Conservation (phyloP, 2,797 vertebrate species). For the Gadopsis marmoratus region DNA sequence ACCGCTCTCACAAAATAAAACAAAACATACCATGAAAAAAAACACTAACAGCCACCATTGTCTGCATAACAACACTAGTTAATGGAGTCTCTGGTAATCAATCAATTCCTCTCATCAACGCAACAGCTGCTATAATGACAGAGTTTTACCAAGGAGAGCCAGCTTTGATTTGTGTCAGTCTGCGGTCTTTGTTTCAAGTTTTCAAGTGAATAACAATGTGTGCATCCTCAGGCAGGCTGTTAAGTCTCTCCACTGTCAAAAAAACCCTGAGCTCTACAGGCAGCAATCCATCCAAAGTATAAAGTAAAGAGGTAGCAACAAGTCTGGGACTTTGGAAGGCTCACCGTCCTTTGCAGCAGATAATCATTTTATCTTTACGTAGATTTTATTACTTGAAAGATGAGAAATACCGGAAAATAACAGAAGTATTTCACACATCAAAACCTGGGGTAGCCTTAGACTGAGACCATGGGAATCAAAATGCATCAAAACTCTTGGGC, state of each 20-base stretch:
- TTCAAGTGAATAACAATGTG: conserved; percentile 46
- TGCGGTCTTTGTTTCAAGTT: conserved; percentile 41
- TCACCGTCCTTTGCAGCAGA: conserved; percentile 9
- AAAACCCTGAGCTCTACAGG: conserved; percentile 34
- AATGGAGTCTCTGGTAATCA: conserved; percentile 1
- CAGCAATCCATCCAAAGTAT: conserved; percentile 11
- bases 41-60: neutral
- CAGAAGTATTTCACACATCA: neutral
- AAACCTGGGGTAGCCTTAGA: neutral
- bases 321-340: conserved; percentile 19
- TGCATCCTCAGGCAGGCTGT: conserved; percentile 41
- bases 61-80: neutral
- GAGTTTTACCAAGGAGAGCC: conserved; percentile 10
- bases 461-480: conserved; percentile 5
- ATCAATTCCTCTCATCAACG: conserved; percentile 2
- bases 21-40: neutral
- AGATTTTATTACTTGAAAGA: neutral
- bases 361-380: neutral
- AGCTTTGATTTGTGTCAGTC: conserved; percentile 25
- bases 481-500: neutral
- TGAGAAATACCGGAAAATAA: conserved; percentile 6
- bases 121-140: conserved; percentile 7
- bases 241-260: conserved; percentile 46
- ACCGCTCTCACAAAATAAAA: neutral
- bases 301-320: conserved; percentile 20